phyloP scores from a whole-genome alignment of 2,113 vertebrate genomes.

The Paraplagusia blochii region DNA sequence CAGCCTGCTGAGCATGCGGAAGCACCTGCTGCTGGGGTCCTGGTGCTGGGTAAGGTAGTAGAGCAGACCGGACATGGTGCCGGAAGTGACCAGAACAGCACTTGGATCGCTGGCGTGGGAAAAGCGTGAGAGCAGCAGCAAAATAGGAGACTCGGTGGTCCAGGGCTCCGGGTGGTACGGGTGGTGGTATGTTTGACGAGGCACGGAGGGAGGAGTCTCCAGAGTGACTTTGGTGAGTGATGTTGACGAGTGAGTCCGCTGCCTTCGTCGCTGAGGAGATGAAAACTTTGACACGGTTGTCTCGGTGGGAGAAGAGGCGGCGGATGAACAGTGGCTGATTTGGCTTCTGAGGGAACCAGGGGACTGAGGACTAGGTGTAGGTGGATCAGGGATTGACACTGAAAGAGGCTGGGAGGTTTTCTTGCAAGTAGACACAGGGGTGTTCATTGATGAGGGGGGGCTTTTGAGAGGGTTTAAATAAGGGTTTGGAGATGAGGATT shows the following conservation, averaged over 20 bases:
- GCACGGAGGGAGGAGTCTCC: constrained; percentile 55
- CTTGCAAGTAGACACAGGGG: constrained; percentile 30
- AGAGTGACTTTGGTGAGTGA: constrained; percentile 43
- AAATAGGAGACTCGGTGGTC: constrained; percentile 81
- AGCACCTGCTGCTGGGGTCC: constrained; percentile 80
- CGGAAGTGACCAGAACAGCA: constrained; percentile 70
- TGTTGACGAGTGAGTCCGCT: constrained; percentile 39
- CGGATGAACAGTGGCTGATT: constrained; percentile 9
- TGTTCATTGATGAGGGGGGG: constrained; percentile 2
- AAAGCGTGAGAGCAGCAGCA: constrained; percentile 85
- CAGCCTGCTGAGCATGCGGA: constrained; percentile 80
- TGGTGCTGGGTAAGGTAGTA: constrained; percentile 80
- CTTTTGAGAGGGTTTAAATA: constrained; percentile 39
- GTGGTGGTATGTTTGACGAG: constrained; percentile 62
- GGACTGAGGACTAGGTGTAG: constrained; percentile 19
- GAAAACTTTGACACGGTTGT: constrained; percentile 60
- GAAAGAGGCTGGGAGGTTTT: constrained; percentile 13
- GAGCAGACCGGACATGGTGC: constrained; percentile 74
- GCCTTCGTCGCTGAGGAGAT: constrained; percentile 59
- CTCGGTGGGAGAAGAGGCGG: constrained; percentile 16
- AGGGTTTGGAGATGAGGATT: constrained; percentile 44
- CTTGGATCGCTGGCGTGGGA: constrained; percentile 85
- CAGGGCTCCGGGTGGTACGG: constrained; percentile 81
- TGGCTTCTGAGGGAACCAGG: constrained; percentile 1
- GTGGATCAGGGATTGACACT: not conserved